phyloP scores from a whole-genome alignment of 2,797 vertebrate genomes.

The Phalanger gymnotis region DNA sequence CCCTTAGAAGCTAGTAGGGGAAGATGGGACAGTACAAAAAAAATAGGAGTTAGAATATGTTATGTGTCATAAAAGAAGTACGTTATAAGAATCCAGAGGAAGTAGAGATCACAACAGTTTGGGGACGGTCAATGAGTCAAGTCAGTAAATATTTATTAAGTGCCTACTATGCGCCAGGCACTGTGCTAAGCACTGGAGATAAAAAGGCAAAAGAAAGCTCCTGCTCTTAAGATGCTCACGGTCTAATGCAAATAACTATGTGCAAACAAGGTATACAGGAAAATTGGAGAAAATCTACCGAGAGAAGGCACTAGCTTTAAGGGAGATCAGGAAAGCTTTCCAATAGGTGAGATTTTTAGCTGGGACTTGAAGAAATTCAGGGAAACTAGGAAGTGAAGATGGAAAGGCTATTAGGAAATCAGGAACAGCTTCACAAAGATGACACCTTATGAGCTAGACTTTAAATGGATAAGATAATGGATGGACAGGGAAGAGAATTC shows the following conservation, averaged over 20 bases:
- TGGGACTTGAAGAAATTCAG: not conserved
- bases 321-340: not conserved
- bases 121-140: not conserved
- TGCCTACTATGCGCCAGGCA: not conserved
- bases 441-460: not conserved
- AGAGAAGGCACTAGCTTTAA: not conserved
- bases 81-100: not conserved
- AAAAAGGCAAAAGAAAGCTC: not conserved
- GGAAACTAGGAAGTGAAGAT: not conserved
- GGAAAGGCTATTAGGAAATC: not conserved
- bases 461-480: not conserved
- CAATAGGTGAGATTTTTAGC: not conserved
- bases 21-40: not conserved
- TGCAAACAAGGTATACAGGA: not conserved
- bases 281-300: not conserved
- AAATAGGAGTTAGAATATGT: not conserved
- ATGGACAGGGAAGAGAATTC: not conserved
- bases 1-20: not conserved
- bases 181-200: not conserved
- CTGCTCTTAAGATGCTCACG: not conserved
- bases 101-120: not conserved
- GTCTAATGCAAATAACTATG: not conserved
- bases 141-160: not conserved
- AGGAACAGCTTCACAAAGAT: not conserved
- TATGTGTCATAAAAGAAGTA: not conserved